phyloP scores from a whole-genome alignment of 2,113 vertebrate species.

The Marmota flaviventris region DNA sequence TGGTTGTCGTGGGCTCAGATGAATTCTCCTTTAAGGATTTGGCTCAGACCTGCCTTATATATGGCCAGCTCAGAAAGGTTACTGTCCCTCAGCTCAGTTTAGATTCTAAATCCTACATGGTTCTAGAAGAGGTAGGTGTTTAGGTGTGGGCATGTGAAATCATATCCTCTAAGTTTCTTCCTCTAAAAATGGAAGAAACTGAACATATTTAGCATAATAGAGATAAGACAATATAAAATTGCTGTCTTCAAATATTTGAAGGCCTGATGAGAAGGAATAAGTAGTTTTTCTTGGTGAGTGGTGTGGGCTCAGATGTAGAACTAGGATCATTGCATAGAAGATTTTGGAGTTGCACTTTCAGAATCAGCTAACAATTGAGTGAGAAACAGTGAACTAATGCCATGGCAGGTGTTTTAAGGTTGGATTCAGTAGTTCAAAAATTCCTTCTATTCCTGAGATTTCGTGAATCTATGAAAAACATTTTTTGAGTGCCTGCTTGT shows the following conservation, averaged over 20 bases:
- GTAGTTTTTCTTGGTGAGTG: background rate
- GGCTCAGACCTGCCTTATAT: background rate
- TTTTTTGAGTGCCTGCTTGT: background rate
- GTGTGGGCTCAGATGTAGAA: background rate
- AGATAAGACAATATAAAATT: background rate
- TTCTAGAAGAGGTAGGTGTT: background rate
- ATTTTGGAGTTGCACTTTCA: background rate
- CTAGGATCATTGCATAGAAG: background rate
- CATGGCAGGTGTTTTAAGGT: background rate
- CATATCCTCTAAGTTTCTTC: background rate
- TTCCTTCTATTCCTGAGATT: background rate
- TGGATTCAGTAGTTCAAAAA: background rate
- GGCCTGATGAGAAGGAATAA: background rate
- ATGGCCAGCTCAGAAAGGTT: background rate
- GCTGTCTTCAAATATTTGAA: conserved; percentile 34
- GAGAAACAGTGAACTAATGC: background rate
- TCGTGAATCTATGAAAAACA: background rate
- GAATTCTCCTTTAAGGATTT: background rate
- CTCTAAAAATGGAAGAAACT: background rate
- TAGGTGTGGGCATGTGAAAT: background rate
- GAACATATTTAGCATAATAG: background rate
- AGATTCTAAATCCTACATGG: background rate
- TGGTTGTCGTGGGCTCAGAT: background rate
- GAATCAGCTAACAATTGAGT: background rate
- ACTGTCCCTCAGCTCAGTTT: background rate